A percentile compares a stretch with the other conserved stretches of the same genome.
Conservation (phyloP, 2,113 vertebrate species). For the Lagopus leucura region DNA sequence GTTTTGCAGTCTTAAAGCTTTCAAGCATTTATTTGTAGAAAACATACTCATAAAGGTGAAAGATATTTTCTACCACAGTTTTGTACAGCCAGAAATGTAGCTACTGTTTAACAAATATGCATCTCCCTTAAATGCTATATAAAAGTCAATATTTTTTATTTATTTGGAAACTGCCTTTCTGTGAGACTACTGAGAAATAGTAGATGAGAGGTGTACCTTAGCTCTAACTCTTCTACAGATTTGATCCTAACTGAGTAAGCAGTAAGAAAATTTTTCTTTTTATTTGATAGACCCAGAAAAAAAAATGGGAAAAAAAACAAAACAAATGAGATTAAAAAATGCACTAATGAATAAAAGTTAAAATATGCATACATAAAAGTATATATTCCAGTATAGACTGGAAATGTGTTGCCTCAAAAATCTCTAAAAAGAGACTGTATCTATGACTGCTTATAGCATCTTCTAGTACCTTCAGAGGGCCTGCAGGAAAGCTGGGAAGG, state of each 20-base stretch:
- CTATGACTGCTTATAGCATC: too few species aligned
- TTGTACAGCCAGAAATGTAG: not conserved
- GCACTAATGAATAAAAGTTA: accelerated
- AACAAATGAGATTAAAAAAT: not conserved
- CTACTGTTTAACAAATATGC: not conserved
- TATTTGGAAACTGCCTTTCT: not conserved
- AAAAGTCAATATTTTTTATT: not conserved
- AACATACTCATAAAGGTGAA: not conserved
- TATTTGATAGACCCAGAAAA: not conserved
- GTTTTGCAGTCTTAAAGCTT: accelerated
- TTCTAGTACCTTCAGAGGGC: too few species aligned
- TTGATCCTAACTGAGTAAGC: not conserved
- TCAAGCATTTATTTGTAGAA: not conserved
- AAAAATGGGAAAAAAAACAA: not conserved
- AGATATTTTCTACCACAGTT: not conserved
- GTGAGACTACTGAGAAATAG: not conserved
- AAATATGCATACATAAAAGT: not conserved
- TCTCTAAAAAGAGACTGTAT: not conserved
- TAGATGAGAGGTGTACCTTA: not conserved
- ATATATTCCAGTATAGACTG: not conserved
- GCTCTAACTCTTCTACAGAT: not conserved
- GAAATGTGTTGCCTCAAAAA: not conserved
- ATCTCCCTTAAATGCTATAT: not conserved
- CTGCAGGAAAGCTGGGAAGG: too few species aligned
- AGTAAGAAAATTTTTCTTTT: not conserved